Base-by-base conservation (phyloP, 2,797 vertebrate genomes). In the Trematomus bernacchii region DNA sequence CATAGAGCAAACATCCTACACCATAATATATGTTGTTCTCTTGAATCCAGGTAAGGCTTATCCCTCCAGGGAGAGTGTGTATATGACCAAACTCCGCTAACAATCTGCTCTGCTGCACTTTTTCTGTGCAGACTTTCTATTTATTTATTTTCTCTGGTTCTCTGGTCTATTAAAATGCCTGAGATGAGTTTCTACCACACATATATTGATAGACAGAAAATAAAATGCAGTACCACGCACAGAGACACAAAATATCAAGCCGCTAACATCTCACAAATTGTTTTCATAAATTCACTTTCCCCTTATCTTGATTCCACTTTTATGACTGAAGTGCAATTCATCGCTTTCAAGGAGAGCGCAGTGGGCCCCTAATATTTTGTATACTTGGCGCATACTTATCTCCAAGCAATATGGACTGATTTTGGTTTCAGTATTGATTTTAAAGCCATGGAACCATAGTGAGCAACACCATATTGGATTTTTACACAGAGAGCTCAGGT, bases 401-500 rank as follows among this genome's bases (percentile, higher is more conserved):
- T 83, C 44, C 44, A 59, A 66, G 76, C 72, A 84, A 66, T 82
- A 72, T 66, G 74, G 63, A 62, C 67, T 59, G 68, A 82, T 85
- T 88, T 81, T 77, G 44, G 40, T 79, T 83, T 87, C 48, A 61
- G 62, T 66, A 88, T 91, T 88, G 85, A 91, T 88, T 88, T 82
- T 79, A 2, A 51, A 87, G 67, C 44, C 42, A 47, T 18, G 13
- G 50, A 80, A 80, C 76, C 40, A 77, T 44, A 79, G 67, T 73
- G 69, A 80, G 80, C 44, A 72, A 65, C 73, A 72, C 33, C 46
- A 33, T 79, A 77, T 82, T 88, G 78, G 21, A 76, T 83, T 74
- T 79, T 80, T 83, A 70, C 59, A 43, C 6, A 0, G 33, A 60
- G 46, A 62, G 43, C 59, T 73, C 60, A 55, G 47, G 27, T 60